Conservation (phyloP, 2,113 vertebrate genomes). For the Pelobates fuscus region DNA sequence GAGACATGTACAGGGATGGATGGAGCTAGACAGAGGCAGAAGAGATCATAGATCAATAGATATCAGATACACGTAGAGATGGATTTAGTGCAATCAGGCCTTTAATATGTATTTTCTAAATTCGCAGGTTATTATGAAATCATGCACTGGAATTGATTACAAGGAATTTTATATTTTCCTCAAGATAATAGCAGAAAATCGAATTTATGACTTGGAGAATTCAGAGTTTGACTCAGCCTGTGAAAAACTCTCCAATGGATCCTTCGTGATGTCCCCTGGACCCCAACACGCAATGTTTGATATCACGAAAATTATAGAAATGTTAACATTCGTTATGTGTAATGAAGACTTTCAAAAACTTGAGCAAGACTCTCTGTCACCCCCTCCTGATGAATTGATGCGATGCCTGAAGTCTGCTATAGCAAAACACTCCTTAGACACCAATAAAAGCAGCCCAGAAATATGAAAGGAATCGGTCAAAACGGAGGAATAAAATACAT, state of each 20-base stretch:
- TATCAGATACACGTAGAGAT: too few relatives aligned
- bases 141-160: slow-evolving; percentile 91
- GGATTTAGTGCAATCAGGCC: too few relatives aligned
- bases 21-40: too few relatives aligned
- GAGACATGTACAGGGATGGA: too few relatives aligned
- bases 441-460: too few relatives aligned
- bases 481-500: too few relatives aligned
- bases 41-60: too few relatives aligned
- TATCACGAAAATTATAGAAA: slow-evolving; percentile 75
- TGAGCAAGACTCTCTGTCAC: slow-evolving; percentile 63
- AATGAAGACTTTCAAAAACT: slow-evolving; percentile 85
- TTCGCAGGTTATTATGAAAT: slow-evolving; percentile 87
- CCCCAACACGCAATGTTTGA: slow-evolving; percentile 87
- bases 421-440: slow-evolving; percentile 32
- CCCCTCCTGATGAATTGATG: slow-evolving; percentile 72
- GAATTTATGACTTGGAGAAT: slow-evolving; percentile 71
- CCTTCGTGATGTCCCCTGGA: slow-evolving; percentile 66
- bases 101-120: neutral
- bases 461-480: too few relatives aligned
- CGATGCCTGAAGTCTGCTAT: slow-evolving; percentile 75
- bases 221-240: slow-evolving; percentile 59
- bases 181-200: slow-evolving; percentile 80
- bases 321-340: slow-evolving; percentile 77
- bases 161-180: slow-evolving; percentile 90
- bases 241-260: slow-evolving; percentile 54